Base-by-base conservation (phyloP, 2,797 vertebrate species). In the Megalops cyprinoides region DNA sequence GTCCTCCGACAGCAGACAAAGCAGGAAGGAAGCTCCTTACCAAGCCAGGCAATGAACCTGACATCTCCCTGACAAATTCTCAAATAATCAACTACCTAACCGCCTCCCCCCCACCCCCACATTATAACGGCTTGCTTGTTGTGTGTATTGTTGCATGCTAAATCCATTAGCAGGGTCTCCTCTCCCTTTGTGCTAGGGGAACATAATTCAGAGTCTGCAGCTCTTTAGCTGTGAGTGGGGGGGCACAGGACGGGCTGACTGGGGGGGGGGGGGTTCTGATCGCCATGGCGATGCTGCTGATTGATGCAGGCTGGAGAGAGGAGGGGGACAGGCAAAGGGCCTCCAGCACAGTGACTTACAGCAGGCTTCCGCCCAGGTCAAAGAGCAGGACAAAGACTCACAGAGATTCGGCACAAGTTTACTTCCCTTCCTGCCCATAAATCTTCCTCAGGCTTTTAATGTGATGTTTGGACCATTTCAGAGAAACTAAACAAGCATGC, bases 1-100 rank as follows among this genome's bases (percentile, higher is more conserved):
- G 39, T 49, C 51, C 74, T 67, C 49, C 58, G 56, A 37, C 65
- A 49, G 49, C 82, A 65, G 28, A 84, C 85, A 84, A 82, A 87
- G 82, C 55, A 46, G 2, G 87, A 84, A 87, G 86, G 86, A 90
- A n/a, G 89, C 89, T 89, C 86, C 87, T 90, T 37, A 62, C 76
- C 48, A 83, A 31, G 42, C 15, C 15, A 46, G 60, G 80, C 82
- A 77, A 83, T 73, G 60, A 69, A 48, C 31, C 67, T 42, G 62
- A 76, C 37, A 84, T 56, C 25, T 58, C 74, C n/a, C 7, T 82
- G 60, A 75, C 58, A 71, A 83, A 48, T 23, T 6, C 62, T 51
- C 25, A 51, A 25, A 37, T 25, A 81, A 80, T 74, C 14, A 49
- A 15, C 73, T 84, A 58, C 82, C 42, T 53, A 81, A 84, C 86